Evolutionary conservation across 2,888 invertebrate genomes (phyloP), one percentile per base, ranked within the genome.

Genomic region (Lochmaea crataegi): DNA sequence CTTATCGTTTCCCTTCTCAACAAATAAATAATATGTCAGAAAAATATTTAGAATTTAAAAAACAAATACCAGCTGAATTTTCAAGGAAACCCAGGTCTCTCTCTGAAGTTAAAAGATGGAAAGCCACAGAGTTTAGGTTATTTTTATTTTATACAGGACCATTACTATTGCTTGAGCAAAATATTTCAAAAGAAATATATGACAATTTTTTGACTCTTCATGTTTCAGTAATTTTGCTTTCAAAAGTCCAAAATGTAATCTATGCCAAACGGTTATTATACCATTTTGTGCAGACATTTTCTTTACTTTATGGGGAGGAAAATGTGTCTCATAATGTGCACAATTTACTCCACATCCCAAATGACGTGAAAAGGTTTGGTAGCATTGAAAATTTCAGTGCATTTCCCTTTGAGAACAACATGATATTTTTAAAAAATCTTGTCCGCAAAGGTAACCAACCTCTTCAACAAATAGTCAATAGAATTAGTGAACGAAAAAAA

Each of bases 71-170:
- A 2, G 22, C 41, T 16, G 64, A 70, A 64, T 70, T 70, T 64
- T 38, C 53, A 6, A 53, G 69, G 14, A 70, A 70, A 63, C 69
- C 69, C 9, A 45, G 69, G 32, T 57, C 41, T 5, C 53, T 63
- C 32, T 51, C n/a, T n/a, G 69, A 70, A 38, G 53, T 56, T 16
- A 64, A 64, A 41, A 5, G 64, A n/a, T 70, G 69, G 64, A 70
- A 70, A 64, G 69, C 69, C 16, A 70, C 69, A 56, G 63, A 74
- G 56, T 70, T 69, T 69, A 26, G 65, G 18, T 22, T 63, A 42
- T 69, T 73, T 57, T 22, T 67, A 12, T 32, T 73, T 16, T 69
- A 73, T 68, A 58, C 65, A 58, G 73, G 73, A 7, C 56, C 68
- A 56, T 51, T 64, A 48, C 45, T 68, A 38, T 65, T 64, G 12